These are phyloP conservation scores for Cactoblastis cactorum DNA, from an alignment of 2,888 invertebrate genomes.

Conservation along the genomic window DNA sequence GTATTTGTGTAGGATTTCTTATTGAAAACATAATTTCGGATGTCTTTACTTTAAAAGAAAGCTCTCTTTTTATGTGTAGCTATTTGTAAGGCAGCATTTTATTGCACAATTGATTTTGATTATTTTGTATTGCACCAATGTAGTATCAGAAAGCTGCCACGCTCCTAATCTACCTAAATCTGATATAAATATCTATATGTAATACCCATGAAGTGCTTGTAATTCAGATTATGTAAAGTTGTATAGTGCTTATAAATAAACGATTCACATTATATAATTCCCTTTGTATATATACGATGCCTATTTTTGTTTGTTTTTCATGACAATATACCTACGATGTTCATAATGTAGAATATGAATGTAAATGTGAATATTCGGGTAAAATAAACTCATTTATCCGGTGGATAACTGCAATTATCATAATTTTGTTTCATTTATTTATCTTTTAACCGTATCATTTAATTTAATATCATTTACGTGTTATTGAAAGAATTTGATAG, in stretches of 20 bases:
- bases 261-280: conserved; percentile 44
- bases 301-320: conserved; percentile 62
- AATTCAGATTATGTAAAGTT: conserved; percentile 62
- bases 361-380: conserved; percentile 66
- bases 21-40: not conserved
- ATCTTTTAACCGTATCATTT: not conserved
- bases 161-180: conserved; percentile 31
- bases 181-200: too few relatives aligned
- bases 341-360: conserved; percentile 69
- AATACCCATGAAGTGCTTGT: conserved; percentile 47
- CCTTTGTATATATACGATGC: conserved; percentile 68
- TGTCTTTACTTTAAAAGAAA: not conserved
- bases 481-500: not conserved
- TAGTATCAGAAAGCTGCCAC: conserved; percentile 31
- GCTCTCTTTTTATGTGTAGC: conserved; percentile 18
- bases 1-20: not conserved
- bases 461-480: not conserved
- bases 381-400: conserved; percentile 70
- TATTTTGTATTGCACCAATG: conserved; percentile 23
- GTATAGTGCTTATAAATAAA: conserved; percentile 73
- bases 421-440: conserved; percentile 56
- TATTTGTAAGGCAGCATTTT: conserved; percentile 11
- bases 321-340: conserved; percentile 73
- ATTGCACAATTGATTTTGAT: conserved; percentile 19
- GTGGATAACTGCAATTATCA: conserved; percentile 72